Evolutionary conservation across 2,888 invertebrate genomes (phyloP), one percentile per base, ranked within the genome.

Genomic region (Crepidodera aurea): DNA sequence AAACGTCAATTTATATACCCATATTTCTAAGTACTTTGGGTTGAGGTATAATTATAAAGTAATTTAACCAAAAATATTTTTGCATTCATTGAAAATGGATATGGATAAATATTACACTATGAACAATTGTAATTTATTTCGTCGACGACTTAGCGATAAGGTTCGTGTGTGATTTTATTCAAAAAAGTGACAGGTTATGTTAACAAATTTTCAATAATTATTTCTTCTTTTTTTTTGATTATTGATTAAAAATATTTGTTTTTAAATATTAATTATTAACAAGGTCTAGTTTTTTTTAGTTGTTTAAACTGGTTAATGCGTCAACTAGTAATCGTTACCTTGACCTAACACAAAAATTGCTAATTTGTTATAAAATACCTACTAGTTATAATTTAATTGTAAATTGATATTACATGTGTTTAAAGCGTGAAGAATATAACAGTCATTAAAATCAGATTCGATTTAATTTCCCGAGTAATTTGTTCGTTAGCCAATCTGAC

Each of bases 51-150:
- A n/a, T n/a, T n/a, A n/a, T 12, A 37, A 37, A 37, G 13, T 37
- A 50, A 16, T 29, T 50, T 29, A 27, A 32, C 8, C 10, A 29
- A 13, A 32, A 48, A 13, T 51, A 44, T 46, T 61, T 57, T 57
- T 53, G 51, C 57, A 57, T 44, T 37, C 27, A 57, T 32, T 42
- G 40, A 62, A 51, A 57, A 62, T 62, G 62, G 62, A 48, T 13
- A 37, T 62, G 57, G 57, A 40, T 13, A 40, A 56, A 29, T 53
- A 53, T 58, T 48, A 12, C 32, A 32, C 51, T 34, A 46, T 57
- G 46, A 48, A 27, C 19, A 39, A 46, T 39, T 53, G 10, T 29
- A 27, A 37, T 34, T 40, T 16, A 19, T 39, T 39, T 40, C 44
- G 57, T 29, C 46, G 19, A 25, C 18, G 25, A 37, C 48, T 40